Evolutionary conservation across 2,113 vertebrate genomes (phyloP).

Genomic region (Oreotrochilus melanogaster): DNA sequence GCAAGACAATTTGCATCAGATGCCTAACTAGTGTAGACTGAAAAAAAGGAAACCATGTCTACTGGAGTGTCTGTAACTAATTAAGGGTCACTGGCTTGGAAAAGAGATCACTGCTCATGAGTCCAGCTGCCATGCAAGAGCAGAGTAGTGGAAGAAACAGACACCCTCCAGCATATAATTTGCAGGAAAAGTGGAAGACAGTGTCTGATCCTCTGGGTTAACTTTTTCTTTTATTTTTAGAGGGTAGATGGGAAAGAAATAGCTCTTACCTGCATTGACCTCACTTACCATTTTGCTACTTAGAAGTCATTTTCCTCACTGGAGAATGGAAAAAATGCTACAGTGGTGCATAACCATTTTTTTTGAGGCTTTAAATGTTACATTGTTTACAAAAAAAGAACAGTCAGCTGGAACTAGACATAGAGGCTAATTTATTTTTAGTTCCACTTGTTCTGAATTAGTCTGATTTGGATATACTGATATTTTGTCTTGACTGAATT

Average conservation of each 20-base stretch:
- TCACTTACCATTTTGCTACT: constrained; percentile 22
- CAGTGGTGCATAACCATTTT: not conserved
- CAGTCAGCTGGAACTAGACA: not conserved
- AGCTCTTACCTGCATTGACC: constrained; percentile 38
- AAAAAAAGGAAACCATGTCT: not conserved
- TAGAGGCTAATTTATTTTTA: not conserved
- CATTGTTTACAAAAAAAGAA: not conserved
- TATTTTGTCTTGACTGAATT: not conserved
- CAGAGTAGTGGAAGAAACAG: not conserved
- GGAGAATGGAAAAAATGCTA: constrained; percentile 36
- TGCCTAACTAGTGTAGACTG: not conserved
- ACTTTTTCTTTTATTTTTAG: constrained; percentile 20
- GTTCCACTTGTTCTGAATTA: not conserved
- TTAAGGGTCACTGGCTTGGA: not conserved
- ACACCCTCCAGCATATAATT: not conserved
- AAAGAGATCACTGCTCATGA: not conserved
- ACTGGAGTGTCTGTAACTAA: constrained; percentile 19
- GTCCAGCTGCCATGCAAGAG: not conserved
- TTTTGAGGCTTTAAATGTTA: constrained; percentile 37
- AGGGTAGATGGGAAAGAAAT: constrained; percentile 6
- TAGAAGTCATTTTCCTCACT: not conserved
- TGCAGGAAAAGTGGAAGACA: not conserved
- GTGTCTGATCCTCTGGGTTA: not conserved
- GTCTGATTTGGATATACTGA: not conserved
- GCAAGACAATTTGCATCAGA: not conserved